Percentiles rank a stretch among this genome's conserved stretches.
These are phyloP conservation scores for Phylloscopus trochilus DNA, from an alignment of 2,113 vertebrate genomes.

Conservation along the genomic window DNA sequence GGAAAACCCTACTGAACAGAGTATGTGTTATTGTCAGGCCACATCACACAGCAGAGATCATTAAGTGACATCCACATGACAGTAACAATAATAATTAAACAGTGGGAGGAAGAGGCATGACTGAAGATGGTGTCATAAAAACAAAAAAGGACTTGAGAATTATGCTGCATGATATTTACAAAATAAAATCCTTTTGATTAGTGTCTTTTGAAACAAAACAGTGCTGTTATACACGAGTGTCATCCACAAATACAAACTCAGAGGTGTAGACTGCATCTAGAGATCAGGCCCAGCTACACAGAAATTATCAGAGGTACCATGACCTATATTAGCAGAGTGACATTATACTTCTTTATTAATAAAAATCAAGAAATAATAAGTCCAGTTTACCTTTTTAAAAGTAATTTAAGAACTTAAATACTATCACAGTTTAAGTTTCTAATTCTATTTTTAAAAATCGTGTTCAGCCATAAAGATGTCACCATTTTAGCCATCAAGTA, in stretches of 20 bases:
- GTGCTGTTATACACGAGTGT: background rate
- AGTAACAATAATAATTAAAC: background rate
- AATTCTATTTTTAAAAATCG: conserved; percentile 43
- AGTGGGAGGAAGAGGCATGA: background rate
- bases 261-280: background rate
- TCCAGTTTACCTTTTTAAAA: conserved; percentile 27
- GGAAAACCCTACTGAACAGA: background rate
- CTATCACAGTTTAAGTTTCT: conserved; percentile 5
- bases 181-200: background rate
- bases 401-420: background rate
- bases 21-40: background rate
- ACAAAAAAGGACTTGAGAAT: background rate
- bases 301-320: background rate
- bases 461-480: conserved; percentile 55
- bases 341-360: background rate
- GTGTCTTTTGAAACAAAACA: background rate
- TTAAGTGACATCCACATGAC: background rate
- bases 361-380: conserved; percentile 17
- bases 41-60: background rate
- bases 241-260: background rate
- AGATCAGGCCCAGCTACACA: background rate
- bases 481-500: conserved; percentile 50
- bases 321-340: background rate
- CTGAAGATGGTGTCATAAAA: background rate
- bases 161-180: background rate